A percentile compares a stretch with the other conserved stretches of the same genome.
phyloP scores from a whole-genome alignment of 1,140 invertebrate species.

The Ceratitis capitata region DNA sequence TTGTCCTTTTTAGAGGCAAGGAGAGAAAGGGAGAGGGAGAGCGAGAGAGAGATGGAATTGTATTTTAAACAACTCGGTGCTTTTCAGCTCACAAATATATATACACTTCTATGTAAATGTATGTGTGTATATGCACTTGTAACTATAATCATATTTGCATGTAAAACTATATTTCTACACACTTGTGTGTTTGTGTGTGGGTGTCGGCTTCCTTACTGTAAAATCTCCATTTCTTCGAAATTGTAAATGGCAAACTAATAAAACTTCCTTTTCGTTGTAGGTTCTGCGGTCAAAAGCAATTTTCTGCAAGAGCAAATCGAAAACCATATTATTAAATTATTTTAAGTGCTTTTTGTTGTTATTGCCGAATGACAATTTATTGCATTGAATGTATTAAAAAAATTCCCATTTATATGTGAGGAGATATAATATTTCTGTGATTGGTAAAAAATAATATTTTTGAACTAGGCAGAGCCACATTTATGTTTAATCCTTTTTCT shows the following conservation, averaged over 20 bases:
- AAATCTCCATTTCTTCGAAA: not conserved
- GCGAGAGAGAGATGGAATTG: not conserved
- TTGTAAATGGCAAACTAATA: not conserved
- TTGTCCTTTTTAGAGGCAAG: too few species aligned
- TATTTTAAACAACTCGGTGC: too few species aligned
- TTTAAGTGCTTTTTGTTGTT: not conserved
- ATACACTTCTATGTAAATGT: too few species aligned
- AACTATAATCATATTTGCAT: not conserved
- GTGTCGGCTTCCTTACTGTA: too few species aligned
- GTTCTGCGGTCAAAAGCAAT: constrained; percentile 29
- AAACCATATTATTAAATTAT: constrained; percentile 35
- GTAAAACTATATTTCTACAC: not conserved
- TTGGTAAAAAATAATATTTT: too few species aligned
- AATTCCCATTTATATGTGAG: too few species aligned
- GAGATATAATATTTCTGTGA: too few species aligned
- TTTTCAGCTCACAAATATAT: too few species aligned
- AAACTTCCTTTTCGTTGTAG: not conserved
- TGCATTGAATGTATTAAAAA: not conserved
- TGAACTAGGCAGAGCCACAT: too few species aligned
- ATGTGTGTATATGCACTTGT: not conserved
- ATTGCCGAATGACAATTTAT: not conserved
- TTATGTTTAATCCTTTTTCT: too few species aligned
- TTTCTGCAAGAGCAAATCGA: constrained; percentile 28
- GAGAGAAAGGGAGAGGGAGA: not conserved
- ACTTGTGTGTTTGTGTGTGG: not conserved